Conservation (phyloP, 2,113 vertebrate species). For the Perca flavescens region DNA sequence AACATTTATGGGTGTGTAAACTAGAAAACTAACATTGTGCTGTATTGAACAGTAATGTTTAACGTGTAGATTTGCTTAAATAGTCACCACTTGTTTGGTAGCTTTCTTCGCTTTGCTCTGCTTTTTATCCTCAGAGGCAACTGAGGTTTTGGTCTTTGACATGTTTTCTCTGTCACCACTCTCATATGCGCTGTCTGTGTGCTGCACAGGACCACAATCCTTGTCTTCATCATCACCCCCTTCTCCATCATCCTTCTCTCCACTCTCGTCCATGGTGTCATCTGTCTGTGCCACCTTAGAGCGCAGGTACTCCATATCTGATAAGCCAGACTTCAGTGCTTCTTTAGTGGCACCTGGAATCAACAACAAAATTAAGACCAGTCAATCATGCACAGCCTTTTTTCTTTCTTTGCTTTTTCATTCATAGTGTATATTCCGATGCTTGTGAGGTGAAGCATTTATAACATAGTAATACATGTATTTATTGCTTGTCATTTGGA, state of each 20-base stretch:
- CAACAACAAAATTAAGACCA: background rate
- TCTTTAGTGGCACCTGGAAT: constrained; percentile 74
- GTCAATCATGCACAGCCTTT: background rate
- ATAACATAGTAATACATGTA: no score
- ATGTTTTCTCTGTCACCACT: constrained; percentile 38
- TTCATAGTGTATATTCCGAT: background rate
- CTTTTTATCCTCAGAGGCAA: constrained; percentile 28
- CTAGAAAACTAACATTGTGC: background rate
- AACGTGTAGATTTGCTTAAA: background rate
- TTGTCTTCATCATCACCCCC: constrained; percentile 34
- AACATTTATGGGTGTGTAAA: constrained; percentile 34
- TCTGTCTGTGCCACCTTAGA: constrained; percentile 88
- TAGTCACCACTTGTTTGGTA: constrained; percentile 65
- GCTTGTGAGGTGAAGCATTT: background rate
- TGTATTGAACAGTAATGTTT: background rate
- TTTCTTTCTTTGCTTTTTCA: background rate
- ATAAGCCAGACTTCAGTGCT: constrained; percentile 85
- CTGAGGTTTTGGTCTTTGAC: constrained; percentile 43
- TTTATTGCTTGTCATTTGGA: background rate
- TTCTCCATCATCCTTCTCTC: constrained; percentile 29
- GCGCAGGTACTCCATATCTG: constrained; percentile 96
- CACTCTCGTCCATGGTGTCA: constrained; percentile 56
- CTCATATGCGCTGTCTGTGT: constrained; percentile 44
- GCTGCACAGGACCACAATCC: constrained; percentile 25
- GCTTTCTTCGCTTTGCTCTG: constrained; percentile 52